These are phyloP conservation scores for Palythoa heliodiscus DNA, from an alignment of 92 coral and sea anemone genomes.

Conservation along the genomic window DNA sequence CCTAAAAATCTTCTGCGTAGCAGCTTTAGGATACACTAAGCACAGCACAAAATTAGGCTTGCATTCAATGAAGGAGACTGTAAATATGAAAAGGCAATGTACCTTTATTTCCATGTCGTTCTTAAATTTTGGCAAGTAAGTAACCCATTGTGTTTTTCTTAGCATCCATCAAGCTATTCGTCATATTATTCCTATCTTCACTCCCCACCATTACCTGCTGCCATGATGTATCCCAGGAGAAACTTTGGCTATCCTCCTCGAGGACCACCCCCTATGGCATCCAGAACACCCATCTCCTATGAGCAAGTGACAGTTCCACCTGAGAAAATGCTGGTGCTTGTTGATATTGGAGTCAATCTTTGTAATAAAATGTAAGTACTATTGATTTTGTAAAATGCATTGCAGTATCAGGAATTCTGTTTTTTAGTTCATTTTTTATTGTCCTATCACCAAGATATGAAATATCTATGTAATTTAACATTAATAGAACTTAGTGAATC, in stretches of 20 bases:
- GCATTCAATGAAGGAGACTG: too few relatives aligned
- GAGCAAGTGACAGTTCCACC: slow-evolving; percentile 79
- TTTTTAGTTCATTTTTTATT: too few relatives aligned
- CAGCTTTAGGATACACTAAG: too few relatives aligned
- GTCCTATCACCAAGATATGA: too few relatives aligned
- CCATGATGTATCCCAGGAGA: slow-evolving; percentile 51
- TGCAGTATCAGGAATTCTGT: too few relatives aligned
- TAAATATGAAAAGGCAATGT: too few relatives aligned
- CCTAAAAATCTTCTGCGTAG: too few relatives aligned
- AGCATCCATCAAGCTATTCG: slow-evolving; percentile 3
- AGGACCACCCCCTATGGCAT: slow-evolving; percentile 25
- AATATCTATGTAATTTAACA: too few relatives aligned
- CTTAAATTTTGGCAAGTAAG: not conserved
- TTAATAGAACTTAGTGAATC: too few relatives aligned
- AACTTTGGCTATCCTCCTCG: slow-evolving; percentile 22
- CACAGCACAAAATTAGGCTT: too few relatives aligned
- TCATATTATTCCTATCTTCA: slow-evolving; percentile 36
- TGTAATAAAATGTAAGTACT: slow-evolving; percentile 86
- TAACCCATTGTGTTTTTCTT: not conserved
- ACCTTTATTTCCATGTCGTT: too few relatives aligned
- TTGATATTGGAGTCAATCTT: slow-evolving; percentile 90
- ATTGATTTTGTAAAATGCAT: not conserved
- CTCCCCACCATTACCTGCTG: slow-evolving; percentile 30
- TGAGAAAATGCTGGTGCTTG: slow-evolving; percentile 71
- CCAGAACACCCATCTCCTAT: slow-evolving; percentile 58